Conservation (phyloP, 2,113 vertebrate species). For the Isurus oxyrinchus region DNA sequence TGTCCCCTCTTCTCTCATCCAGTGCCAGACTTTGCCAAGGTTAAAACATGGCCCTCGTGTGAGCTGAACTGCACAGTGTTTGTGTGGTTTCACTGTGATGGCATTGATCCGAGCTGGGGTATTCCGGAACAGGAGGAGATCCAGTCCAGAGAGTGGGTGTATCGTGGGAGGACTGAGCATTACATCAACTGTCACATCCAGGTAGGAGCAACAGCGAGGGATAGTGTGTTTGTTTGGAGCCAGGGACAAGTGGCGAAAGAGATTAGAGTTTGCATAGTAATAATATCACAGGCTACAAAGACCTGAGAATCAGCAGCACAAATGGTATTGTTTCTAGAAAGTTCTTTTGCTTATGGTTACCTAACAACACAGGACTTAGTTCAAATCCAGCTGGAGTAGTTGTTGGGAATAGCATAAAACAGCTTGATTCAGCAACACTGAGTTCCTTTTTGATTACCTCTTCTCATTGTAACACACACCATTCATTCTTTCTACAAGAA, state of each 20-base stretch:
- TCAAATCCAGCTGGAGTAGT: not conserved
- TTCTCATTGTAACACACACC: not conserved
- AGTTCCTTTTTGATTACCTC: not conserved
- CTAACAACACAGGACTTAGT: not conserved
- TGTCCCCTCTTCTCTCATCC: not conserved
- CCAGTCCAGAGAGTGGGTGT: slow-evolving; percentile 55
- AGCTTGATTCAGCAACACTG: not conserved
- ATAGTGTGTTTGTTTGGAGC: not conserved
- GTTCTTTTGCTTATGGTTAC: not conserved
- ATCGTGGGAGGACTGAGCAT: slow-evolving; percentile 60
- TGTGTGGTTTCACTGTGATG: slow-evolving; percentile 66
- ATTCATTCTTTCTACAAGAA: not conserved
- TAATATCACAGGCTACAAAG: not conserved
- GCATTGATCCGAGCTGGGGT: slow-evolving; percentile 51
- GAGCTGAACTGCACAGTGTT: slow-evolving; percentile 62
- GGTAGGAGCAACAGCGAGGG: slow-evolving; percentile 40
- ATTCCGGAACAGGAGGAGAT: slow-evolving; percentile 60
- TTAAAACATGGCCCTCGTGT: slow-evolving; percentile 57
- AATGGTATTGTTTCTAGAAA: not conserved
- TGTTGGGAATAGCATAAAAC: not conserved
- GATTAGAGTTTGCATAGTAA: not conserved
- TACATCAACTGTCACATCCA: slow-evolving; percentile 62
- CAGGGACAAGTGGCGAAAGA: not conserved
- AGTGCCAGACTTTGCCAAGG: slow-evolving; percentile 63
- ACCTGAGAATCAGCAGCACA: not conserved